Base-by-base conservation (phyloP, 2,797 vertebrate genomes). In the Malurus splendens region DNA sequence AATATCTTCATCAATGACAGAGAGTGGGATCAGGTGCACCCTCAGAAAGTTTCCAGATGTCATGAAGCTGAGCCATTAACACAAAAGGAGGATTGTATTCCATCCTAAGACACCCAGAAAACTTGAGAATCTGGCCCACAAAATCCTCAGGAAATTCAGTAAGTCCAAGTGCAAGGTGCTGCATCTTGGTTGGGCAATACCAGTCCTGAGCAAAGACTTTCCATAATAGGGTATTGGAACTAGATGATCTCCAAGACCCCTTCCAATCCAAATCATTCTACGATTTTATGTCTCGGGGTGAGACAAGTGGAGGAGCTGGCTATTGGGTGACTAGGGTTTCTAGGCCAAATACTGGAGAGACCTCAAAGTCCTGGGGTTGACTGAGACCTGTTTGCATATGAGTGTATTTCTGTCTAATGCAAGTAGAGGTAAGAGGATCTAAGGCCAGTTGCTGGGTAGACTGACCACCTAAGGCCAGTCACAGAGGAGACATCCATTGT, bases 311-410 rank as follows among this genome's bases (percentile, higher is more conserved):
- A 72, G 11, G 17, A 73, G 5, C 5, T 70, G 19, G 24, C 28
- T 38, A 7, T 8, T 28, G n/a, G 18, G 17, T 24, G 15, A 36
- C 25, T 6, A n/a, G 33, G 5, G 2, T 20, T 62, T 86, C 41
- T 55, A 64, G 14, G 19, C 9, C 50, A 56, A 71, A 54, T 42
- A n/a, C 14, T 44, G 30, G 17, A 66, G 48, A 61, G 2, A 33
- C 18, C 3, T 12, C 17, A 44, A 1, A 3, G 2, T 56, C 9
- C n/a, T 38, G 13, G 20, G 3, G 6, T 33, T 67, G 51, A 12
- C 19, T 39, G 44, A 59, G 8, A 39, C 13, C 7, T 70, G 4
- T 70, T 79, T 62, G 19, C 13, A 15, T 25, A 4, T 18, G 15
- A 47, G 6, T 25, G 5, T 23, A 5, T 66, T 45, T 38, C 30